phyloP scores from a whole-genome alignment of 2,888 invertebrate species.

The Flexamia atlantica region DNA sequence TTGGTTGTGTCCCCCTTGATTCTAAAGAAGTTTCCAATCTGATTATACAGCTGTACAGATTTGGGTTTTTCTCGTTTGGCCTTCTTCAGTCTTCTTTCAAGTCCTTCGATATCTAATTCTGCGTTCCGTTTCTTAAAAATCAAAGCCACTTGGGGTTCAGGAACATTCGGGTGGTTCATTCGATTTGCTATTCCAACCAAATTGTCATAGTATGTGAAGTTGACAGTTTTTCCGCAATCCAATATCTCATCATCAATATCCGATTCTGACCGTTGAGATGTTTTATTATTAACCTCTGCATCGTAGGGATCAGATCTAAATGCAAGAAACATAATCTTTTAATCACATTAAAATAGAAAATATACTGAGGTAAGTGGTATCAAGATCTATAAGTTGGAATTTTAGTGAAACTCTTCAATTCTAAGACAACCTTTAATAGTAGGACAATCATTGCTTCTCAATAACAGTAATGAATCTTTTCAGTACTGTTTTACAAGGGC shows the following conservation, averaged over 20 bases:
- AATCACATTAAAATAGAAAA: too few relatives aligned
- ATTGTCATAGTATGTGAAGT: slow-evolving; percentile 94
- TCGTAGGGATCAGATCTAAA: slow-evolving; percentile 59
- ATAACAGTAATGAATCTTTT: too few relatives aligned
- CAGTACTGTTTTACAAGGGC: too few relatives aligned
- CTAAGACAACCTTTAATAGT: too few relatives aligned
- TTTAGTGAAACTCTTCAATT: too few relatives aligned
- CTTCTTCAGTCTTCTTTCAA: slow-evolving; percentile 86
- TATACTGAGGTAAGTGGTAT: too few relatives aligned
- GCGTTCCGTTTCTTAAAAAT: slow-evolving; percentile 85
- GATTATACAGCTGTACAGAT: slow-evolving; percentile 91
- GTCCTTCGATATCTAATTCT: slow-evolving; percentile 85
- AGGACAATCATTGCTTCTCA: too few relatives aligned
- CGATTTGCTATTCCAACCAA: slow-evolving; percentile 91
- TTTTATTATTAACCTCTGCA: slow-evolving; percentile 65
- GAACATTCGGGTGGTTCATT: slow-evolving; percentile 89
- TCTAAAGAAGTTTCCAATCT: slow-evolving; percentile 95
- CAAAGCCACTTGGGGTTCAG: slow-evolving; percentile 89
- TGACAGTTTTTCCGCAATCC: slow-evolving; percentile 91
- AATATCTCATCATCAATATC: slow-evolving; percentile 78
- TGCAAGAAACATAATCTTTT: too few relatives aligned
- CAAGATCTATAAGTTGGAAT: too few relatives aligned
- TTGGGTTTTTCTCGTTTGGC: slow-evolving; percentile 90
- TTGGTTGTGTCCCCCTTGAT: slow-evolving; percentile 92
- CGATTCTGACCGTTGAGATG: slow-evolving; percentile 61